phyloP scores from a whole-genome alignment of 2,797 vertebrate species.

The Galagoides demidoff region DNA sequence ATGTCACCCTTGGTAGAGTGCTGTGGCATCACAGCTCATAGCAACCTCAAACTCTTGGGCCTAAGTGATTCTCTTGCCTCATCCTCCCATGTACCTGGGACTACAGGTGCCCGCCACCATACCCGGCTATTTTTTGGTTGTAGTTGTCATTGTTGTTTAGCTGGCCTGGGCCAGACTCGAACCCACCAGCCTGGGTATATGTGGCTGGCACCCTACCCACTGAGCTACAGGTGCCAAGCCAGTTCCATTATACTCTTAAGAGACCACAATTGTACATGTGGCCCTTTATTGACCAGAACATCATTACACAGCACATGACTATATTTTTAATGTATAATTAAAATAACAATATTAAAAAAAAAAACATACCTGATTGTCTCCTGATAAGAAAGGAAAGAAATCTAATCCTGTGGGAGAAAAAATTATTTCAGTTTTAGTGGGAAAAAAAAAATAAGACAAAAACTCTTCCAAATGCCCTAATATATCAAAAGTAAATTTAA shows the following conservation, averaged over 20 bases:
- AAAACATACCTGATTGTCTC: slow-evolving; percentile 97
- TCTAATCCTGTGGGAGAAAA: slow-evolving; percentile 93
- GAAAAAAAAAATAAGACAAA: background rate
- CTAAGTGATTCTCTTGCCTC: too few species aligned
- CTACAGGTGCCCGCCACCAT: too few species aligned
- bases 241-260: background rate
- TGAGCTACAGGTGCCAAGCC: too few species aligned
- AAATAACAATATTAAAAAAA: background rate
- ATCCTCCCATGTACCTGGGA: too few species aligned
- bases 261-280: background rate
- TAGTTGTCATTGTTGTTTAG: too few species aligned
- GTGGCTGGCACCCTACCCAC: too few species aligned
- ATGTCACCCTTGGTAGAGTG: too few species aligned
- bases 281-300: background rate
- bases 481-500: background rate
- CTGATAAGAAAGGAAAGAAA: slow-evolving; percentile 99
- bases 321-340: slow-evolving; percentile 41
- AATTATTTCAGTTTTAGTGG: slow-evolving; percentile 46
- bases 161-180: too few species aligned
- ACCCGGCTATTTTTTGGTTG: too few species aligned
- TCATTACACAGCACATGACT: background rate
- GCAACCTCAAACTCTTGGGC: too few species aligned
- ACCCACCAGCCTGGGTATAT: too few species aligned
- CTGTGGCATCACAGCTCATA: too few species aligned
- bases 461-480: background rate